Evolutionary conservation across 2,888 invertebrate genomes (phyloP), one percentile per base, ranked within the genome.

Genomic region (Serrognathus titanus): DNA sequence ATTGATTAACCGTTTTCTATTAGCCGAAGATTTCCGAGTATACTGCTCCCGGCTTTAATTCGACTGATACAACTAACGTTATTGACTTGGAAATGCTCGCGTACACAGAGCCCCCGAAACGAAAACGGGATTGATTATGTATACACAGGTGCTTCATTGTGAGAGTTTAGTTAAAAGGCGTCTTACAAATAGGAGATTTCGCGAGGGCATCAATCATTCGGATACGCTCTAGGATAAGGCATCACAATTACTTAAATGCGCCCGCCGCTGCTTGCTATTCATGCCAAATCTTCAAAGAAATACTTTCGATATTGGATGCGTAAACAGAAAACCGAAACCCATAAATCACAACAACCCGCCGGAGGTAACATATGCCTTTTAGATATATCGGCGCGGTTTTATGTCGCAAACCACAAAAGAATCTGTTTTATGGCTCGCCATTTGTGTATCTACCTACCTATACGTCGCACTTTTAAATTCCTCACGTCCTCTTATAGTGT

Each of bases 311-410:
- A 67, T 67, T 65, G 67, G 65, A 67, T 67, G 64, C 65, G 65
- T 67, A 67, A 68, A 67, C 65, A 67, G 67, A 67, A 66, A 68
- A 66, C 66, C 64, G 63, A 63, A 62, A 67, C 61, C 65, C 66
- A 69, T 69, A 69, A 68, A 69, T 69, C 69, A 69, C 64, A 59
- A 60, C 63, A 62, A 64, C 64, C 64, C 60, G 53, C 64, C 63
- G 56, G 57, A 56, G 57, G 66, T 62, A 65, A 66, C 68, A 68
- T 63, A 63, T 66, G 67, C 65, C 65, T 67, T 65, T 61, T 59
- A 61, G 66, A 68, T 64, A 67, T 55, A 53, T 65, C 68, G 67
- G 62, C 66, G 66, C 61, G 62, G 63, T 67, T 69, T 65, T 63
- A 65, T 60, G 61, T 68, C 66, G 57, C 61, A 64, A 65, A 62